Evolutionary conservation across 2,797 vertebrate genomes (phyloP).

Genomic region (Tragelaphus eurycerus): DNA sequence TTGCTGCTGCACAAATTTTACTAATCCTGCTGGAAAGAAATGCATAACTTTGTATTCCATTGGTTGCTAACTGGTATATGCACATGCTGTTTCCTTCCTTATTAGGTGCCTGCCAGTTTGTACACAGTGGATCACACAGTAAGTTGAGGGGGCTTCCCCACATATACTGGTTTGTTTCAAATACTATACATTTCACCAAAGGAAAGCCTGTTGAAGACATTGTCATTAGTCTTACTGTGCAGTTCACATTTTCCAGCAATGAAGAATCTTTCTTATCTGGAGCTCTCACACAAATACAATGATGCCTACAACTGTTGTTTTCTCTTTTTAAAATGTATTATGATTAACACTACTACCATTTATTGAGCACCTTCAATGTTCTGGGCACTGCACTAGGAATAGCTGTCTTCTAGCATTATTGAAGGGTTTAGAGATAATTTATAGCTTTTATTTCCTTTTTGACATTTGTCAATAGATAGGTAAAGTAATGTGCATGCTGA

Average conservation of each 20-base stretch:
- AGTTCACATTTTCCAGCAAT: not conserved
- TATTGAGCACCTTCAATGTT: not conserved
- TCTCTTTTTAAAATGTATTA: slow-evolving; percentile 8
- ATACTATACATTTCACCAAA: not conserved
- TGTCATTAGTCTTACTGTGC: not conserved
- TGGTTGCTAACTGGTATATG: slow-evolving; percentile 25
- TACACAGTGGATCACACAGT: slow-evolving; percentile 27
- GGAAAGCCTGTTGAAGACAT: slow-evolving; percentile 15
- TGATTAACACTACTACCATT: slow-evolving; percentile 11
- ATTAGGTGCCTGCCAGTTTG: slow-evolving; percentile 14
- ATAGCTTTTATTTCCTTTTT: not conserved
- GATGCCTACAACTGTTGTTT: slow-evolving; percentile 18
- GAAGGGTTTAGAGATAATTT: not conserved
- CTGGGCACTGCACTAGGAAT: not conserved
- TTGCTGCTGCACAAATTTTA: slow-evolving; percentile 5
- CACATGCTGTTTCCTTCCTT: slow-evolving; percentile 37
- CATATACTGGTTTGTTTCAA: slow-evolving; percentile 8
- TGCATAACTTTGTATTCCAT: not conserved
- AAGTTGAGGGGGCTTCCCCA: slow-evolving; percentile 38
- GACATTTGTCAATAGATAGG: not conserved
- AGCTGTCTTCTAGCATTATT: not conserved
- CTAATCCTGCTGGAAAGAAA: slow-evolving; percentile 35
- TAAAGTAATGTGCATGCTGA: not conserved
- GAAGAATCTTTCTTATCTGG: not conserved
- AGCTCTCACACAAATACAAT: not conserved